Percentiles rank a stretch among this genome's conserved stretches.
These are phyloP conservation scores for Drosophila mimetica DNA, from an alignment of 2,888 invertebrate genomes.

Conservation along the genomic window DNA sequence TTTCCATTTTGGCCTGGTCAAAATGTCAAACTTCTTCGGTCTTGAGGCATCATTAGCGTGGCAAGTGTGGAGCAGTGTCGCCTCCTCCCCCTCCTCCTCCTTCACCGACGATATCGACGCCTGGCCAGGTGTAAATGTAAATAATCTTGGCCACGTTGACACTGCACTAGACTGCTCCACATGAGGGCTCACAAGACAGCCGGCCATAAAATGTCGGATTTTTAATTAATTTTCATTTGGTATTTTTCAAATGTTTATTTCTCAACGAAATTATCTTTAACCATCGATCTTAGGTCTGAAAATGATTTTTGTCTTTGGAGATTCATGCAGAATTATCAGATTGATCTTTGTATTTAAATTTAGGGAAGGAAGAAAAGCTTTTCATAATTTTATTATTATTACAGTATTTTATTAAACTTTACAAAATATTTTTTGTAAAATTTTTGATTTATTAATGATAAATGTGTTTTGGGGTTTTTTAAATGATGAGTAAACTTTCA, in stretches of 20 bases:
- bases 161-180: constrained; percentile 54
- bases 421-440: too few species aligned
- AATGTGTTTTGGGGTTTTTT: too few species aligned
- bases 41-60: constrained; percentile 65
- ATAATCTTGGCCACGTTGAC: constrained; percentile 72
- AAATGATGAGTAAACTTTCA: too few species aligned
- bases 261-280: constrained; percentile 7
- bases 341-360: background rate
- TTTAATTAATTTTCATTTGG: constrained; percentile 25
- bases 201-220: constrained; percentile 24
- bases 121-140: constrained; percentile 75
- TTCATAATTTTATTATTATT: background rate
- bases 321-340: constrained; percentile 1
- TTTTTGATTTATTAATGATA: too few species aligned
- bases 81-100: background rate
- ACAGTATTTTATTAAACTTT: too few species aligned
- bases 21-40: constrained; percentile 68
- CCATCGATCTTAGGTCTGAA: constrained; percentile 8
- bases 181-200: constrained; percentile 51
- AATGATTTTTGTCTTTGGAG: constrained; percentile 6
- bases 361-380: too few species aligned
- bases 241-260: constrained; percentile 21
- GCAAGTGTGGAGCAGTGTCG: constrained; percentile 36
- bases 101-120: constrained; percentile 32
- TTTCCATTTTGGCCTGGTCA: constrained; percentile 42